Percentiles rank a stretch among this genome's conserved stretches.
Evolutionary conservation across 2,113 vertebrate species (phyloP).

Genomic region (Urocitellus parryii): DNA sequence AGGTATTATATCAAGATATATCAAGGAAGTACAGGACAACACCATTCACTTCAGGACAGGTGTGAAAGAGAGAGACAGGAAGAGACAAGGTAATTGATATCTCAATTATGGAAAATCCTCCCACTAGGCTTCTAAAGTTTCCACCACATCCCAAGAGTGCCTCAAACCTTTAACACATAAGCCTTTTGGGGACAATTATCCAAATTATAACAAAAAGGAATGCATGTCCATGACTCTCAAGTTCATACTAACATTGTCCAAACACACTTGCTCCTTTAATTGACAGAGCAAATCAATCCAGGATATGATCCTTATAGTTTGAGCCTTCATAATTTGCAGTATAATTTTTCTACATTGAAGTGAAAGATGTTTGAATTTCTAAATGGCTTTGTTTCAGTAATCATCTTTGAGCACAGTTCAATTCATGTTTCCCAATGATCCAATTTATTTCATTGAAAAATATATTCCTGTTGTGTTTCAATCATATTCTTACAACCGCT

Average conservation of each 20-base stretch:
- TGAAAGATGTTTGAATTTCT: background rate
- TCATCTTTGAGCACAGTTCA: background rate
- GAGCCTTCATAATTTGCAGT: background rate
- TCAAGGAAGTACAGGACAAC: background rate
- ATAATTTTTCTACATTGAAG: background rate
- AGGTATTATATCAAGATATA: background rate
- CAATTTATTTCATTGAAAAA: background rate
- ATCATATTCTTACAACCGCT: background rate
- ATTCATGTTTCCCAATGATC: background rate
- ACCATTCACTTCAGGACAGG: background rate
- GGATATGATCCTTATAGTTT: background rate
- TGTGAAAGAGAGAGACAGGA: background rate
- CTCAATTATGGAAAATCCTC: background rate
- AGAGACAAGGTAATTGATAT: rapidly evolving
- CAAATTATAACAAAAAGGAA: background rate
- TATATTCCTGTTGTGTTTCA: background rate
- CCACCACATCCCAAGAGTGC: background rate
- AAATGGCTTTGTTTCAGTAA: background rate
- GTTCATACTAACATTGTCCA: background rate
- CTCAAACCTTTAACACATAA: background rate
- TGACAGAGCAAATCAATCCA: background rate
- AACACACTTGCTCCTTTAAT: background rate
- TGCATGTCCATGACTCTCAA: background rate
- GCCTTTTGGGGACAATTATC: background rate
- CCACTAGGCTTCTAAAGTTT: background rate